Evolutionary conservation across 92 coral and sea anemone species (phyloP).

Genomic region (Montipora capitata): DNA sequence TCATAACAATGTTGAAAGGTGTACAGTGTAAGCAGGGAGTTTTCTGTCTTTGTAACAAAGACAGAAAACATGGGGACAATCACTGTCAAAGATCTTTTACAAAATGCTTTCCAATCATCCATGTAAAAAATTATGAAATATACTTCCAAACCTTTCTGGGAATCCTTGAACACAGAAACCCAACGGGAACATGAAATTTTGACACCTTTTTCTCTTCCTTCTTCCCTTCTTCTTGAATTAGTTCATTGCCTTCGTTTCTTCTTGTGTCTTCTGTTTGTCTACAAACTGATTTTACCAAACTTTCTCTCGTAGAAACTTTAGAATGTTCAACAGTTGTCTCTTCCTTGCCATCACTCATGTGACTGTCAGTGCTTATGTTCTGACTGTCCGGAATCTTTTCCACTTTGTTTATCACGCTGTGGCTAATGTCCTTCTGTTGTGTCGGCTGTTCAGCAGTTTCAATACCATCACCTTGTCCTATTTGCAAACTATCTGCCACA

Average conservation of each 20-base stretch:
- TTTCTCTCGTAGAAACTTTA: not conserved
- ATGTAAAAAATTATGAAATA: too few species aligned
- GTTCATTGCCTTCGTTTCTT: not conserved
- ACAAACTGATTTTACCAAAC: not conserved
- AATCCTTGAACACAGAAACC: slow-evolving; percentile 68
- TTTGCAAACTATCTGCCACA: slow-evolving; percentile 41
- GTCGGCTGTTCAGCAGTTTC: not conserved
- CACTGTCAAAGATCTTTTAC: too few species aligned
- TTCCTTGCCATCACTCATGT: not conserved
- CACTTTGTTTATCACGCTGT: not conserved
- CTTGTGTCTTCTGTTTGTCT: not conserved
- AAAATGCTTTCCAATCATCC: too few species aligned
- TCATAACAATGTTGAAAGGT: too few species aligned
- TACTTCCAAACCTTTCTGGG: slow-evolving; percentile 62
- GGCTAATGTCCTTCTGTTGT: not conserved
- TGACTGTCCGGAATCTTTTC: slow-evolving; percentile 71
- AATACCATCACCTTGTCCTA: not conserved
- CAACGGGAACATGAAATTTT: slow-evolving; percentile 22
- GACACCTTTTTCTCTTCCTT: not conserved
- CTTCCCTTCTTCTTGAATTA: not conserved
- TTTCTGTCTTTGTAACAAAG: too few species aligned
- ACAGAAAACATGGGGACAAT: too few species aligned
- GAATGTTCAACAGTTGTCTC: not conserved
- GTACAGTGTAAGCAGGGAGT: too few species aligned
- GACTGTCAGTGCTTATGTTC: slow-evolving; percentile 35